Evolutionary conservation across 2,797 vertebrate species (phyloP), one percentile per base, ranked within the genome.

Genomic region (Simalia tracyae): DNA sequence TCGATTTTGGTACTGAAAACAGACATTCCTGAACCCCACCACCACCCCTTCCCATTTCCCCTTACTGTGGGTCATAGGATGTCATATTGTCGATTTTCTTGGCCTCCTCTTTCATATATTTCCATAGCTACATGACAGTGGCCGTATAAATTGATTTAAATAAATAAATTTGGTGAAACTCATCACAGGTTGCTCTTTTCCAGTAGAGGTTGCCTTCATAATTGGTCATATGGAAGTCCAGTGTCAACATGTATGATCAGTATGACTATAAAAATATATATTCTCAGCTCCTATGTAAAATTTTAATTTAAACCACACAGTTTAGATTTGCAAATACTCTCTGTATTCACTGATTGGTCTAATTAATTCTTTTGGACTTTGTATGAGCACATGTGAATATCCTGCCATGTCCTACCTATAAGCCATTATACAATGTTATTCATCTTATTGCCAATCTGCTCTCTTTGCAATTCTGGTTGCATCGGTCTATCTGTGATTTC

Each of bases 381-480:
- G 92, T 92, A 95, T 94, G 94, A 91, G 95, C 93, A 93, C 93
- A 54, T 63, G 76, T 68, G 57, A 89, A 94, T 92, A 94, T 91
- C 94, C 85, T 96, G 92, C 91, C 92, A 93, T 94, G 95, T 50
- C 31, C 92, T 94, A 89, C 92, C 94, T 26, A 91, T 90, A 93
- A 96, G 96, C 96, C 95, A 92, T 95, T 92, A 59, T 85, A 88
- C 60, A 96, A 93, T 95, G 92, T 10, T 89, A 93, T 93, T 94
- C 57, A 19, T 93, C 95, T 93, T 95, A 84, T 90, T 96, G 64
- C n/a, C 91, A 94, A 92, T 56, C 60, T 31, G 6, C 94, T 92
- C 92, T 92, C 93, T 91, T 95, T 95, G 91, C 91, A 93, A 95
- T 95, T 96, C 95, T 95, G 89, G 96, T 57, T 94, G 95, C 93